A percentile compares a stretch with the other conserved stretches of the same genome.
phyloP scores from a whole-genome alignment of 2,888 invertebrate species.

The Spisula solida region DNA sequence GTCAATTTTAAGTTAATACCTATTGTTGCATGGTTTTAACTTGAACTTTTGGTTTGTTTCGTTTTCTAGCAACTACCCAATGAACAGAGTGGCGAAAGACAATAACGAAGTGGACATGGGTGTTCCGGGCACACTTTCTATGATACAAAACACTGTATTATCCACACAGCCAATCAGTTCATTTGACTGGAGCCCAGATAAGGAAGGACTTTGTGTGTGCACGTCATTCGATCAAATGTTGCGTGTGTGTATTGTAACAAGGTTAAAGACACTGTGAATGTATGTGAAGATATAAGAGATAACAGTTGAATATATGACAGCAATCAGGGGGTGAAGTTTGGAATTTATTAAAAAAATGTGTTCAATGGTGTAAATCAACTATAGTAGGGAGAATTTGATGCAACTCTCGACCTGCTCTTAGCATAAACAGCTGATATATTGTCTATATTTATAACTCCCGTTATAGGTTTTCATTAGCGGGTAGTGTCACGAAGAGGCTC shows the following conservation, averaged over 20 bases:
- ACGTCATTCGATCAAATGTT: constrained; percentile 97
- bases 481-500: too few relatives aligned
- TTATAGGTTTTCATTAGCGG: too few relatives aligned
- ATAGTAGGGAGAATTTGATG: neutral
- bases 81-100: constrained; percentile 91
- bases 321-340: neutral
- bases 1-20: too few relatives aligned
- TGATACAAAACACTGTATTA: constrained; percentile 93
- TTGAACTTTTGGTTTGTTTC: neutral
- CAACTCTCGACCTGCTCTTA: too few relatives aligned
- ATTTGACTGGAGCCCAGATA: constrained; percentile 97
- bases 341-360: neutral
- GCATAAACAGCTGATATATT: too few relatives aligned
- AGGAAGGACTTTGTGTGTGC: constrained; percentile 95
- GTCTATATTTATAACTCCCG: too few relatives aligned
- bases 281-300: neutral
- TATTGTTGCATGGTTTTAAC: too few relatives aligned
- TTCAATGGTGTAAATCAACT: constrained; percentile 14
- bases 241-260: constrained; percentile 95
- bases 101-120: constrained; percentile 92
- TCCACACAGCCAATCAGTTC: constrained; percentile 96
- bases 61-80: constrained; percentile 92
- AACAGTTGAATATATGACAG: neutral
- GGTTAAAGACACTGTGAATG: constrained; percentile 89
- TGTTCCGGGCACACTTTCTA: constrained; percentile 92